Evolutionary conservation across 2,888 invertebrate genomes (phyloP), one percentile per base, ranked within the genome.

Genomic region (Lepas anatifera): DNA sequence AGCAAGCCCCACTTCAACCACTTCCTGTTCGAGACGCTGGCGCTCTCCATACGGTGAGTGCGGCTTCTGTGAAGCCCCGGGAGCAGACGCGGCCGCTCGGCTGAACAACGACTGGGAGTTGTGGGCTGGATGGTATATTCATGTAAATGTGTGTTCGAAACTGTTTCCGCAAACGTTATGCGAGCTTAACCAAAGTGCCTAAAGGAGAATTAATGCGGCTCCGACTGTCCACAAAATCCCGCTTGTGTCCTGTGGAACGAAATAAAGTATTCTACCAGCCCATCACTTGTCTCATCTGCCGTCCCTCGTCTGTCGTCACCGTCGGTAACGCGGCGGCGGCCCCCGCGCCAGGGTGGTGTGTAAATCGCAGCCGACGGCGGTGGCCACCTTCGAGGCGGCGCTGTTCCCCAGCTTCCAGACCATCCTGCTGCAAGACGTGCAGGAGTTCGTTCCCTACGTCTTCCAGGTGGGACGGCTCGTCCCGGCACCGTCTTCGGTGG

Each of bases 1-100:
- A 92, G 92, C 76, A 92, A 95, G 77, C 98, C 99, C 0, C 92
- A 96, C 79, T 98, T 98, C 83, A 98, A 98, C 83, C 99, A 99
- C 80, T 99, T 92, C 81, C 84, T 99, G 48, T 99, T 99, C 79
- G 99, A 99, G 83, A 91, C 93, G 0, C 83, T 99, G 52, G 92
- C 95, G 37, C 82, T 99, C 64, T 87, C 89, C 6, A 89, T 93
- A n/a, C 88, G 87, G 89, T 90, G 78, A 84, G 85, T 16, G 41
- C 41, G 41, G n/a, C n/a, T n/a, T n/a, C n/a, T n/a, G n/a, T n/a
- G n/a, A n/a, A n/a, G n/a, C n/a, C n/a, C n/a, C n/a, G n/a, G n/a
- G n/a, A n/a, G n/a, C n/a, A 41, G 41, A 4, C 41, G 4, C 4
- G 41, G 11, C 11, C 41, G 41, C 41, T 16, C 41, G 41, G 41